A percentile compares a stretch with the other conserved stretches of the same genome.
phyloP scores from a whole-genome alignment of 2,797 vertebrate genomes.

The Nyctalus aviator region DNA sequence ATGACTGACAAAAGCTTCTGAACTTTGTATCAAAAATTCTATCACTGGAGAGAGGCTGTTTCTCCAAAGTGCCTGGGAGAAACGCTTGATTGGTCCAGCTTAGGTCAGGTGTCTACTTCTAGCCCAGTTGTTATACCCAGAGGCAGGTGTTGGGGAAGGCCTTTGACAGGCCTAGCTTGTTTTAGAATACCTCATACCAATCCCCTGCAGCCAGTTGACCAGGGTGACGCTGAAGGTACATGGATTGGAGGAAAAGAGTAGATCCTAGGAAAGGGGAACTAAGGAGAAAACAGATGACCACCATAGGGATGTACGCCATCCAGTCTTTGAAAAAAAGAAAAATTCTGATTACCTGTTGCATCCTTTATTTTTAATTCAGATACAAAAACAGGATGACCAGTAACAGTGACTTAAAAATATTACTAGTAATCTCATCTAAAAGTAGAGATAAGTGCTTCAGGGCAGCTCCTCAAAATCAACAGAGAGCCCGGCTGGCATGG shows the following conservation, averaged over 20 bases:
- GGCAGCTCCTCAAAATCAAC: background rate
- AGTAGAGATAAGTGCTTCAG: background rate
- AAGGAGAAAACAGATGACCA: background rate
- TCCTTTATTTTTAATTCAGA: background rate
- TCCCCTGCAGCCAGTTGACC: background rate
- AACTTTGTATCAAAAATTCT: background rate
- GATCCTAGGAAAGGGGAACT: background rate
- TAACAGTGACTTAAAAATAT: background rate
- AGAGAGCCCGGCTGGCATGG: too few relatives aligned
- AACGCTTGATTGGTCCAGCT: background rate
- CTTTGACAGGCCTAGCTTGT: background rate
- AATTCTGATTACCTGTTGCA: background rate
- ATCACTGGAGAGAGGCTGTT: background rate
- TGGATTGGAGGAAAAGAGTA: background rate
- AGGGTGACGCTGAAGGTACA: background rate
- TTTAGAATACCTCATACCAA: background rate
- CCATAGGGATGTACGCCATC: background rate
- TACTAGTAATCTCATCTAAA: background rate
- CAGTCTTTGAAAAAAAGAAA: background rate
- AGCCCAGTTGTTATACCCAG: background rate
- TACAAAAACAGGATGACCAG: background rate
- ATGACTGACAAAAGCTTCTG: background rate
- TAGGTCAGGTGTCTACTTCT: background rate
- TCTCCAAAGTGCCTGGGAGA: background rate
- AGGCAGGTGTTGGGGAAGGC: background rate